phyloP scores from a whole-genome alignment of 2,113 vertebrate genomes.

The Mirza zaza region DNA sequence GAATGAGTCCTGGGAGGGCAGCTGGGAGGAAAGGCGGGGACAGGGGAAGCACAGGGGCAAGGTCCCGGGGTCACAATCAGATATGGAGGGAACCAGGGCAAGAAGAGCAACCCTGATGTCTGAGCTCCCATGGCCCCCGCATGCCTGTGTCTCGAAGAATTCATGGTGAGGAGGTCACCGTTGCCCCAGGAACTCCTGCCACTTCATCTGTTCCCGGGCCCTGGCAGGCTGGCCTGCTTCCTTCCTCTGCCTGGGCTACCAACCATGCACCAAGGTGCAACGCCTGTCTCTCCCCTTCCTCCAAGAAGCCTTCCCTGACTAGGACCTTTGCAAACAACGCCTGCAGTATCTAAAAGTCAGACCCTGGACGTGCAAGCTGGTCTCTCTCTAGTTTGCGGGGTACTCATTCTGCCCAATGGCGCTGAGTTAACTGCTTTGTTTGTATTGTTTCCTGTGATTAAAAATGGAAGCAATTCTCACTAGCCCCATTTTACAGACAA shows the following conservation, averaged over 20 bases:
- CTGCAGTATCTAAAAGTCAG: neutral
- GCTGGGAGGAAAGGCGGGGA: neutral
- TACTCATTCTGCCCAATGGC: neutral
- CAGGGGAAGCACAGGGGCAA: neutral
- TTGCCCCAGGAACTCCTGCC: neutral
- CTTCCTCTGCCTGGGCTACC: neutral
- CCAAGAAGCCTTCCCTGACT: constrained; percentile 37
- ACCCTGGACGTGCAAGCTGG: neutral
- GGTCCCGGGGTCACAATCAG: neutral
- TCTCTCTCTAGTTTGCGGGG: neutral
- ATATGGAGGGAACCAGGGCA: neutral
- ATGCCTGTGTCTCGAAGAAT: neutral
- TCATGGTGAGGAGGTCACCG: neutral
- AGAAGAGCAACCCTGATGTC: fast-evolving
- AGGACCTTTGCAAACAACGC: neutral
- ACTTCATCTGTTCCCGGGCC: neutral
- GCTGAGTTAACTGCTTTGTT: neutral
- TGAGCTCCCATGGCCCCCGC: neutral
- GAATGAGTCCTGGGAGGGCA: neutral
- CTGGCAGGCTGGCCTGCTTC: neutral
- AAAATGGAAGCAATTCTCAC: neutral
- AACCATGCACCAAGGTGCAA: neutral
- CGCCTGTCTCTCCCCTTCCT: neutral
- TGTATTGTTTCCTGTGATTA: neutral
- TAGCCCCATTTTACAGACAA: constrained; percentile 23